These are phyloP conservation scores for Xylocampa areola DNA, from an alignment of 2,888 invertebrate genomes.

Conservation along the genomic window DNA sequence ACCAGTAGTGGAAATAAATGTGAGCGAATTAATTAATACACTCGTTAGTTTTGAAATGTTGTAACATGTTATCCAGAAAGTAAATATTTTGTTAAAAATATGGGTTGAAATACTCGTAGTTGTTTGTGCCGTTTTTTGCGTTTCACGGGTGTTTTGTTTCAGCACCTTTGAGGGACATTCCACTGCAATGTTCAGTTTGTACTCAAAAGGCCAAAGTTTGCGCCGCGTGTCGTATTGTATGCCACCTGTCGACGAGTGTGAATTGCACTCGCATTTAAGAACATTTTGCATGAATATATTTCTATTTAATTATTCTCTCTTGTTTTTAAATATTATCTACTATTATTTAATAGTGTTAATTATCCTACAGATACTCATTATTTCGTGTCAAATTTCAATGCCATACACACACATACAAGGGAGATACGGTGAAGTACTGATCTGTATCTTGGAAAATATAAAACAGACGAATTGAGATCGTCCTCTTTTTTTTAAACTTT, in stretches of 20 bases:
- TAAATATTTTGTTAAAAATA: slow-evolving; percentile 17
- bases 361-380: too few relatives aligned
- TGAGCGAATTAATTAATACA: slow-evolving; percentile 23
- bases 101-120: slow-evolving; percentile 12
- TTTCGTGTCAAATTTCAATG: too few relatives aligned
- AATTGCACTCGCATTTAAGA: slow-evolving; percentile 7
- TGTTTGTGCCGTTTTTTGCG: background rate
- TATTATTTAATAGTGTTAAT: too few relatives aligned
- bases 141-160: slow-evolving; percentile 11
- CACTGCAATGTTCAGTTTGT: slow-evolving; percentile 7
- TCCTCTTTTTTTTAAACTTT: too few relatives aligned
- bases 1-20: slow-evolving; percentile 26
- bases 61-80: slow-evolving; percentile 19
- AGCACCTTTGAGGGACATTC: slow-evolving; percentile 8
- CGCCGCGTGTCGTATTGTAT: slow-evolving; percentile 1
- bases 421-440: too few relatives aligned
- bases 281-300: background rate
- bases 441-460: too few relatives aligned
- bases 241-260: slow-evolving; percentile 7
- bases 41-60: slow-evolving; percentile 20
- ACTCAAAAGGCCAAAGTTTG: slow-evolving; percentile 3
- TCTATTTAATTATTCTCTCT: background rate
- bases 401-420: too few relatives aligned
- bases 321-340: too few relatives aligned
- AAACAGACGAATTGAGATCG: too few relatives aligned